Evolutionary conservation across 1,140 invertebrate species (phyloP).

Genomic region (Trissolcus basalis): DNA sequence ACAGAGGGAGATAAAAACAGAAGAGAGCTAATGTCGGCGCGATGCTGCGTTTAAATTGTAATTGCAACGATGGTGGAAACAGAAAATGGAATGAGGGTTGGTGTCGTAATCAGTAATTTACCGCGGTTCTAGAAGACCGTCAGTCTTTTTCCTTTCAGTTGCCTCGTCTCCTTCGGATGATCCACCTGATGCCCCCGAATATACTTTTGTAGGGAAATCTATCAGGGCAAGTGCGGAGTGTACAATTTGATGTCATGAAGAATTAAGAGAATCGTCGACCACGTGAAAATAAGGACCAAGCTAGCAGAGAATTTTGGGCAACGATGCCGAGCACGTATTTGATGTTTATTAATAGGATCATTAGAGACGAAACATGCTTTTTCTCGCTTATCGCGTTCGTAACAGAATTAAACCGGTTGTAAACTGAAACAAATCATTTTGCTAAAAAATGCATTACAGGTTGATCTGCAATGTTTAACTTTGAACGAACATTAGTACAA

Average conservation of each 20-base stretch:
- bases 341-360: conserved; percentile 57
- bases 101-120: conserved; percentile 61
- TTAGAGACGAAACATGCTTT: conserved; percentile 43
- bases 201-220: conserved; percentile 52
- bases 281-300: conserved; percentile 33
- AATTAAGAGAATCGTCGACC: conserved; percentile 6
- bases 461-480: too few species aligned
- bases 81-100: conserved; percentile 36
- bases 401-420: conserved; percentile 47
- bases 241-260: conserved; percentile 45
- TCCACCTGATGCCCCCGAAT: conserved; percentile 28
- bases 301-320: conserved; percentile 47
- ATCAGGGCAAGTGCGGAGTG: conserved; percentile 53
- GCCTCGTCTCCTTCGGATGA: background rate
- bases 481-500: too few species aligned
- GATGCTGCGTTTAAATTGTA: conserved; percentile 57
- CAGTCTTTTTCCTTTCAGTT: conserved; percentile 38
- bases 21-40: conserved; percentile 43
- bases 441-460: conserved; percentile 15
- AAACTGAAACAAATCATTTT: conserved; percentile 31
- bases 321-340: conserved; percentile 50
- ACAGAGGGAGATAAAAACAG: background rate
- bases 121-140: conserved; percentile 49
- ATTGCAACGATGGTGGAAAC: conserved; percentile 41
- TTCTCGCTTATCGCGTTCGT: conserved; percentile 52